Evolutionary conservation across 2,113 vertebrate genomes (phyloP).

Genomic region (Salminus brasiliensis): DNA sequence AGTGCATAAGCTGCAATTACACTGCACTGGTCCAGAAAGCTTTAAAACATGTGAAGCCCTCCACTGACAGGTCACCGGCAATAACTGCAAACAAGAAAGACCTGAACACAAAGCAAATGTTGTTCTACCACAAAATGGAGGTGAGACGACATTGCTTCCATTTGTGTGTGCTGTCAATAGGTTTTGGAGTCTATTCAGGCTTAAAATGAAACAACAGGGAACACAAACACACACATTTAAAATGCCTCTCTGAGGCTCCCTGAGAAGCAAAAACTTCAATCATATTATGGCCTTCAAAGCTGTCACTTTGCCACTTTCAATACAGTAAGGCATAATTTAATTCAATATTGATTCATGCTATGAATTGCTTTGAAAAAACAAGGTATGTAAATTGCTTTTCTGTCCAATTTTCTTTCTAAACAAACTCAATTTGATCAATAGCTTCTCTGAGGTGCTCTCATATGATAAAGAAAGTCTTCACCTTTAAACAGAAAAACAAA

Average conservation of each 20-base stretch:
- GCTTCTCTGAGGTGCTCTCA: not conserved
- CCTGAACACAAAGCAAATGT: not conserved
- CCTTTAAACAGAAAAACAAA: not conserved
- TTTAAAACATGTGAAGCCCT: too few relatives aligned
- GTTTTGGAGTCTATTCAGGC: not conserved
- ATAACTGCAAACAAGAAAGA: not conserved
- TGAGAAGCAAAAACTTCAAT: not conserved
- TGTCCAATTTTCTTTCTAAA: slow-evolving; percentile 21
- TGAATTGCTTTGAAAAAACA: not conserved
- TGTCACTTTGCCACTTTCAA: not conserved
- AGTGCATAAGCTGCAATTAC: not conserved
- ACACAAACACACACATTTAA: not conserved
- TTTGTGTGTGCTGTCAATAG: not conserved
- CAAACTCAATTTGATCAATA: not conserved
- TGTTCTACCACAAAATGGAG: not conserved
- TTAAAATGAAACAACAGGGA: not conserved
- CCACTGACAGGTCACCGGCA: not conserved
- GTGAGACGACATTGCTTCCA: not conserved
- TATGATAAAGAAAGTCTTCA: not conserved
- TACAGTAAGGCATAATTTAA: not conserved
- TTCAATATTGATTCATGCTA: not conserved
- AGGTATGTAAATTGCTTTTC: not conserved
- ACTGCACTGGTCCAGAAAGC: not conserved
- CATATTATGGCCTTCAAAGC: not conserved
- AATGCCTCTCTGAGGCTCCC: not conserved